These are phyloP conservation scores for Stomorhina lunata DNA, from an alignment of 2,888 invertebrate genomes.

Conservation along the genomic window DNA sequence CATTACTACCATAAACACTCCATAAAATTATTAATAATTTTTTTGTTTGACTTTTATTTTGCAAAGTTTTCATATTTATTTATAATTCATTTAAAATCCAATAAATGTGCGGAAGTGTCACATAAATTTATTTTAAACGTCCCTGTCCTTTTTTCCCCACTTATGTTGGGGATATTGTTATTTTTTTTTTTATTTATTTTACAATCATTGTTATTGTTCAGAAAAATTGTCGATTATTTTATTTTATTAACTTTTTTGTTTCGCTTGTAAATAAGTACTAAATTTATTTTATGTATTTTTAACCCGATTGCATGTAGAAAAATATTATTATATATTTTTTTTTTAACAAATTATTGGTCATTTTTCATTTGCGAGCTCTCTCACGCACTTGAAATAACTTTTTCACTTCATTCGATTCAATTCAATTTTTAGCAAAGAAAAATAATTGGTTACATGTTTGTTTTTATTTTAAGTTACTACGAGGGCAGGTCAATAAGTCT, in stretches of 20 bases:
- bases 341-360: constrained; percentile 37
- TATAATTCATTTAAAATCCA: constrained; percentile 49
- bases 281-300: constrained; percentile 22
- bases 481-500: no score
- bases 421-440: neutral
- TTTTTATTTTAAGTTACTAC: no score
- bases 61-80: constrained; percentile 2
- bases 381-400: neutral
- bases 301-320: neutral
- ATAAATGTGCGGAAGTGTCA: constrained; percentile 55
- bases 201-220: neutral
- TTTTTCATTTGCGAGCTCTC: neutral
- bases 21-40: neutral
- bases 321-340: constrained; percentile 23
- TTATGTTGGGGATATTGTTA: neutral
- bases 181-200: neutral
- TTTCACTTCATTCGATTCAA: neutral
- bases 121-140: constrained; percentile 41
- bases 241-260: neutral
- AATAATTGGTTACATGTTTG: constrained; percentile 8
- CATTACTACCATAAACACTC: no score
- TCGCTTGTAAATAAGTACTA: neutral
- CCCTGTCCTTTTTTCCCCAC: neutral
- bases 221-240: constrained; percentile 23
- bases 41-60: constrained; percentile 7